A percentile compares a stretch with the other conserved stretches of the same genome.
These are phyloP conservation scores for Halictus rubicundus DNA, from an alignment of 1,140 invertebrate genomes.

Conservation along the genomic window DNA sequence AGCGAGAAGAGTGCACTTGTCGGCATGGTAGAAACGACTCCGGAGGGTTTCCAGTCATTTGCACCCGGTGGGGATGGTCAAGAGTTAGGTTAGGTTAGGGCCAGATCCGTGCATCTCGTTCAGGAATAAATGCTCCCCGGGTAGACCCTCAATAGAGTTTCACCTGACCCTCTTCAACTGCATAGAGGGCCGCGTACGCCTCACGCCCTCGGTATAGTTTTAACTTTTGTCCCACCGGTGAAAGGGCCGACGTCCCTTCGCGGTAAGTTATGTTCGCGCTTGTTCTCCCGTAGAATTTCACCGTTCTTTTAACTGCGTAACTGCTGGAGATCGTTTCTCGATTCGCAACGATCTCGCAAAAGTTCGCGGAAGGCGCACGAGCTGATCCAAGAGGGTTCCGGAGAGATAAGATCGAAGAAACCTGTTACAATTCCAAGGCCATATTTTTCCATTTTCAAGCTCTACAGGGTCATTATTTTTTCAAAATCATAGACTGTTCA, in stretches of 20 bases:
- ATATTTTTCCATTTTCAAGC: too few species aligned
- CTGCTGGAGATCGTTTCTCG: too few species aligned
- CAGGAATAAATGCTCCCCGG: constrained; percentile 37
- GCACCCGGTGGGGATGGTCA: constrained; percentile 35
- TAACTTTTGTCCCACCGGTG: constrained; percentile 26
- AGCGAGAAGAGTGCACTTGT: constrained; percentile 10
- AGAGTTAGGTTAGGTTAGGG: constrained; percentile 51
- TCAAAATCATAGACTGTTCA: too few species aligned
- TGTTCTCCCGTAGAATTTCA: background rate
- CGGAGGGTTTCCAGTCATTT: constrained; percentile 35
- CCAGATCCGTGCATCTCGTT: constrained; percentile 28
- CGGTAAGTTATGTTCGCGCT: background rate
- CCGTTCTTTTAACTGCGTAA: background rate
- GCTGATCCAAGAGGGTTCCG: too few species aligned
- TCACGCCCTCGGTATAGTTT: constrained; percentile 19
- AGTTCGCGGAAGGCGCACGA: too few species aligned
- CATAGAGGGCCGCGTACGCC: background rate
- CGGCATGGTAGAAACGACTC: background rate
- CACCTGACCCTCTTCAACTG: constrained; percentile 54
- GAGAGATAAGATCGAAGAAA: too few species aligned
- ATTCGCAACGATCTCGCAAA: too few species aligned
- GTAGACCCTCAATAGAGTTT: constrained; percentile 34
- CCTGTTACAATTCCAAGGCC: too few species aligned
- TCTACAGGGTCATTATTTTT: too few species aligned
- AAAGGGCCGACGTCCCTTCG: constrained; percentile 6